phyloP scores from a whole-genome alignment of 2,113 vertebrate genomes.

The Toxotes jaculatrix region DNA sequence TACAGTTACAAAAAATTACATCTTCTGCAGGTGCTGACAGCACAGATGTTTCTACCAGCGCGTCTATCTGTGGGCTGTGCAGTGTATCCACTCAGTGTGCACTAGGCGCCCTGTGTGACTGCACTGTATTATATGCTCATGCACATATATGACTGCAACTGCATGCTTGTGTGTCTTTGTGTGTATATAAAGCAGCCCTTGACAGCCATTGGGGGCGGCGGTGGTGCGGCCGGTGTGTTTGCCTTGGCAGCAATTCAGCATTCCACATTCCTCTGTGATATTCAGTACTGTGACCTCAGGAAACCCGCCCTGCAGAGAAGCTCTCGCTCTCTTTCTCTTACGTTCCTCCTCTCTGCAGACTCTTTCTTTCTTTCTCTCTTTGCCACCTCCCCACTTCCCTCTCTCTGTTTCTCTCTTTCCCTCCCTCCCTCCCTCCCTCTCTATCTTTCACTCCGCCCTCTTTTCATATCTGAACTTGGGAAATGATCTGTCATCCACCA shows the following conservation, averaged over 20 bases:
- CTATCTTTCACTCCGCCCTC: slow-evolving; percentile 45
- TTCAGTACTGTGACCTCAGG: slow-evolving; percentile 84
- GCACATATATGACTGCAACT: slow-evolving; percentile 59
- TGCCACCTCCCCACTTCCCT: slow-evolving; percentile 50
- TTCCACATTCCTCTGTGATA: slow-evolving; percentile 85
- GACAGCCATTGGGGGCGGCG: slow-evolving; percentile 79
- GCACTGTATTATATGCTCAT: slow-evolving; percentile 28
- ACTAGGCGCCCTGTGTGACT: slow-evolving; percentile 24
- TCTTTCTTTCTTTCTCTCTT: slow-evolving; percentile 19
- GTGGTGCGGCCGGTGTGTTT: slow-evolving; percentile 79
- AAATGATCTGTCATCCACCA: slow-evolving; percentile 53
- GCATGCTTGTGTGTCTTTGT: slow-evolving; percentile 60
- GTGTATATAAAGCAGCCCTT: slow-evolving; percentile 77
- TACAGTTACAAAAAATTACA: slow-evolving; percentile 48
- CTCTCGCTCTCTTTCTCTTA: slow-evolving; percentile 48
- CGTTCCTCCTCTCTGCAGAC: slow-evolving; percentile 29
- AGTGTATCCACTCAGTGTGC: neutral
- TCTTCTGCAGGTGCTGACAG: slow-evolving; percentile 66
- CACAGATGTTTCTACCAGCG: slow-evolving; percentile 53
- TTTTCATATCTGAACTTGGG: slow-evolving; percentile 67
- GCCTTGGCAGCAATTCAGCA: slow-evolving; percentile 81
- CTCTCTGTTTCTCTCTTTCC: slow-evolving; percentile 2
- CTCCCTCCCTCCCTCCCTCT: slow-evolving; percentile 27
- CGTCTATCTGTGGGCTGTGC: slow-evolving; percentile 12
- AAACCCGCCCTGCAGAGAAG: slow-evolving; percentile 77